phyloP scores from a whole-genome alignment of 2,888 invertebrate species.

The Xestia xanthographa region DNA sequence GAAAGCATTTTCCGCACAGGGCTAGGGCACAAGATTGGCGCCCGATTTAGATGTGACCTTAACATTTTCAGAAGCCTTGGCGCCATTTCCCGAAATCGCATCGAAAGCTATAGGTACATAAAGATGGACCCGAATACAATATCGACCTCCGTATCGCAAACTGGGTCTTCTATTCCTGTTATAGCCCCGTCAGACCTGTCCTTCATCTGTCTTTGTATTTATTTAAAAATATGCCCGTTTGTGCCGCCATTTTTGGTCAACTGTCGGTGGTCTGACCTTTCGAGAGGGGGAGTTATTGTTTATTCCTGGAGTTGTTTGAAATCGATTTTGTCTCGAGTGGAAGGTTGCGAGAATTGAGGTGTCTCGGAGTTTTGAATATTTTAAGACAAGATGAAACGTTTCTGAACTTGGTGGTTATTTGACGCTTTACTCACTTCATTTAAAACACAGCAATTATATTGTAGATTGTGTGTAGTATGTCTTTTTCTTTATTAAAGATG shows the following conservation, averaged over 20 bases:
- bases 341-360: constrained; percentile 51
- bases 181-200: constrained; percentile 42
- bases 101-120: constrained; percentile 29
- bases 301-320: constrained; percentile 63
- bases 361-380: constrained; percentile 47
- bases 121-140: constrained; percentile 25
- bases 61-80: constrained; percentile 29
- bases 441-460: not conserved
- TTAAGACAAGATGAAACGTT: constrained; percentile 37
- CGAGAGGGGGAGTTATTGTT: constrained; percentile 59
- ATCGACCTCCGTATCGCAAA: constrained; percentile 44
- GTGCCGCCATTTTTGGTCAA: constrained; percentile 64
- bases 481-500: not conserved
- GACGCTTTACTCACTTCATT: constrained; percentile 9
- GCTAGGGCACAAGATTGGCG: constrained; percentile 1
- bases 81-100: constrained; percentile 25
- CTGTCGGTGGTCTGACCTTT: constrained; percentile 66
- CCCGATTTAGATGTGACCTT: constrained; percentile 37
- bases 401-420: constrained; percentile 6
- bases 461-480: not conserved
- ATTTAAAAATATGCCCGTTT: constrained; percentile 59
- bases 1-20: not conserved
- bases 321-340: constrained; percentile 61
- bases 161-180: constrained; percentile 56
- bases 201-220: constrained; percentile 45